These are phyloP conservation scores for Oxyscelio sp. DNA, from an alignment of 2,888 invertebrate genomes.

Conservation along the genomic window DNA sequence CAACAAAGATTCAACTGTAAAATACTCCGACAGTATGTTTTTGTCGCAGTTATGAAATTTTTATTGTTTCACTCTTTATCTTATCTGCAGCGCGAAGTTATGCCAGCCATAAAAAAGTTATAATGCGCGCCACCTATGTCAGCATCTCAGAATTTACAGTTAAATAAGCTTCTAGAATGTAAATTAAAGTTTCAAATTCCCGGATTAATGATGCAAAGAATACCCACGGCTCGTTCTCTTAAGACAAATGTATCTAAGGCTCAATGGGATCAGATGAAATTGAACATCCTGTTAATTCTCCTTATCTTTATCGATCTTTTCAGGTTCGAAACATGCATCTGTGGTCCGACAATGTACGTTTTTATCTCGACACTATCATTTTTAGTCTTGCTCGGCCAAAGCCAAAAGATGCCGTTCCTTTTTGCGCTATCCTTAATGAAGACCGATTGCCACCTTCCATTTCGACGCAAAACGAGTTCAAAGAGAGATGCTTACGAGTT, in stretches of 20 bases:
- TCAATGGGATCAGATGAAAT: slow-evolving; percentile 83
- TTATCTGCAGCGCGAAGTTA: too few relatives aligned
- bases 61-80: too few relatives aligned
- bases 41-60: too few relatives aligned
- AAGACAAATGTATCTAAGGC: slow-evolving; percentile 81
- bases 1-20: too few relatives aligned
- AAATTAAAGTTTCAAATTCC: background rate
- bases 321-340: background rate
- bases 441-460: slow-evolving; percentile 56
- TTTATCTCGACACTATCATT: slow-evolving; percentile 56
- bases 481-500: slow-evolving; percentile 34
- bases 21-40: too few relatives aligned
- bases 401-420: slow-evolving; percentile 43
- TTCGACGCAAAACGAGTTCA: slow-evolving; percentile 33
- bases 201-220: slow-evolving; percentile 30
- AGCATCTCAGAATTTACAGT: too few relatives aligned
- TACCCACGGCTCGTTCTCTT: slow-evolving; percentile 14
- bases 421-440: slow-evolving; percentile 65
- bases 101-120: too few relatives aligned
- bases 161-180: background rate
- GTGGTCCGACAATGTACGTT: slow-evolving; percentile 38
- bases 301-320: slow-evolving; percentile 76
- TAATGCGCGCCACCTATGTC: too few relatives aligned
- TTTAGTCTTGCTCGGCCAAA: slow-evolving; percentile 33
- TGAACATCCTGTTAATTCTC: slow-evolving; percentile 82